Base-by-base conservation (phyloP, 1,140 invertebrate genomes). In the Phortica variegata region DNA sequence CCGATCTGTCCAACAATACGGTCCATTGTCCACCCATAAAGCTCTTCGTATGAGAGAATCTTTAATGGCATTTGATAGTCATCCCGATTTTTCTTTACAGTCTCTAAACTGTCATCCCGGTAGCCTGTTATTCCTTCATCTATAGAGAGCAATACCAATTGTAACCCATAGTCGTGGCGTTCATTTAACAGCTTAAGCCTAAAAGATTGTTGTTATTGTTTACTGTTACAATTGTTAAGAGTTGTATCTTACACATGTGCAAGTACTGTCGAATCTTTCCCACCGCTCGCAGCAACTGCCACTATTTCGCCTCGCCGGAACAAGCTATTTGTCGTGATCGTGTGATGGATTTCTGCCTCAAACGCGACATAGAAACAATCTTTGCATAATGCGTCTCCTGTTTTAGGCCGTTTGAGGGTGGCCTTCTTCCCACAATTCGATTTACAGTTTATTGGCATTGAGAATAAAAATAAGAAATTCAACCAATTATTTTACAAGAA, bases 11-110 rank as follows among this genome's bases (percentile, higher is more conserved):
- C 84, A 3, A 99, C 97, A 77, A 99, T 98, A 65, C 89, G 88
- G 82, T 99, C 97, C 97, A 99, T 99, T 15, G 95, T 98, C 97
- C 97, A 99, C 0, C 96, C 97, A 83, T 99, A 99, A 0, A 99
- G 79, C 58, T 99, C 94, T 82, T 98, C 88, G 75, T 99, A 99
- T 1, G 95, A 98, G 4, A 99, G 80, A 49, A 99, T 95, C 81
- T 93, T 97, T 20, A 99, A 79, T 29, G 94, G 90, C 77, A 99
- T 87, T 54, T 86, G 82, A 81, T 98, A 98, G 76, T 98, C 93
- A 61, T 89, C 85, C 60, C 89, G 81, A 71, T 99, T 99, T 74
- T 90, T 84, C 78, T 96, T 94, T 0, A 98, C 96, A 18, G 95
- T 98, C 78, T 98, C 89, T 26, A 99, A 81, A 77, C 96, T 98